Percentiles rank a stretch among this genome's conserved stretches.
Conservation (phyloP, 53 echinoderm and acorn worm genomes). For the Apostichopus leukothele region DNA sequence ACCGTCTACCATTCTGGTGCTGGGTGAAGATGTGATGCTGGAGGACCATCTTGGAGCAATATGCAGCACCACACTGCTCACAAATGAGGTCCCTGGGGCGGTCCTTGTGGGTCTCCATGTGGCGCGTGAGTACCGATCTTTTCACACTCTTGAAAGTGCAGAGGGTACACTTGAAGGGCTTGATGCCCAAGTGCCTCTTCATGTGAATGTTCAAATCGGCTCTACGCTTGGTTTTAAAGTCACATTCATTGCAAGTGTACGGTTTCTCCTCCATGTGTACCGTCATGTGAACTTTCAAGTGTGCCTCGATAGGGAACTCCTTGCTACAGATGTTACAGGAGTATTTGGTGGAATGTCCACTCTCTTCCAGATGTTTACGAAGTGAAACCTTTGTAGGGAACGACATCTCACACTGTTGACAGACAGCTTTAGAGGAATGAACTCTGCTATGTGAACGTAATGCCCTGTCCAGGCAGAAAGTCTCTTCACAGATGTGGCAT, state of each 20-base stretch:
- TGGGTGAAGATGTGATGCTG: constrained; percentile 71
- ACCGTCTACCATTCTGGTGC: constrained; percentile 59
- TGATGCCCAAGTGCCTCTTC: constrained; percentile 86
- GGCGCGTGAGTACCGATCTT: constrained; percentile 62
- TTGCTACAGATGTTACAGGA: constrained; percentile 50
- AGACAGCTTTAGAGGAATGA: constrained; percentile 9
- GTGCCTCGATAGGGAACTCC: constrained; percentile 54
- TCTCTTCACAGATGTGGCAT: constrained; percentile 24
- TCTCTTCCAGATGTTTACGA: constrained; percentile 35
- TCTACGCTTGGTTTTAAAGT: constrained; percentile 54
- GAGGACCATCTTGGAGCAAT: constrained; percentile 62
- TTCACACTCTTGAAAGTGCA: constrained; percentile 72
- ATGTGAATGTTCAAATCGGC: constrained; percentile 82
- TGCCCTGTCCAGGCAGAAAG: constrained; percentile 27
- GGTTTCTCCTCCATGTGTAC: constrained; percentile 61
- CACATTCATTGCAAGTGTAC: constrained; percentile 68
- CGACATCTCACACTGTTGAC: constrained; percentile 23
- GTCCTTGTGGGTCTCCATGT: constrained; percentile 70
- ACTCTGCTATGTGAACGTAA: constrained; percentile 29
- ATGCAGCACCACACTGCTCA: constrained; percentile 65
- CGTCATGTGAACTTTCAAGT: constrained; percentile 49
- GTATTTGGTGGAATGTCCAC: constrained; percentile 41
- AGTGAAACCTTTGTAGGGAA: constrained; percentile 49
- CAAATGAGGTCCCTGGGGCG: constrained; percentile 65
- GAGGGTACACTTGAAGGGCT: constrained; percentile 73